phyloP scores from a whole-genome alignment of 1,140 invertebrate species.

The Mycetomoellerius zeteki region DNA sequence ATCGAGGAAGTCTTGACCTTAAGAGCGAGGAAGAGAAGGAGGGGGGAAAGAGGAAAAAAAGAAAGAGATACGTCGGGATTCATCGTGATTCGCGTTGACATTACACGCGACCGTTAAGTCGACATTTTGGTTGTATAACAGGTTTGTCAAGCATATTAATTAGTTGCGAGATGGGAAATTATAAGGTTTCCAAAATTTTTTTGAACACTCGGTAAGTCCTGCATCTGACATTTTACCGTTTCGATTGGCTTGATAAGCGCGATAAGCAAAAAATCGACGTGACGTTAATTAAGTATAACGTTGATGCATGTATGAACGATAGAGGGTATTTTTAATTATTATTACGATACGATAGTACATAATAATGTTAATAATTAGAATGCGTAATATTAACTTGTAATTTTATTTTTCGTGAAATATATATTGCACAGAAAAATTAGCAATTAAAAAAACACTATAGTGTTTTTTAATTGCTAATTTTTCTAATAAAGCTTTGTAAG shows the following conservation, averaged over 20 bases:
- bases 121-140: slow-evolving; percentile 16
- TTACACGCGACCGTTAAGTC: slow-evolving; percentile 8
- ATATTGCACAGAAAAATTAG: too few relatives aligned
- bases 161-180: slow-evolving; percentile 3
- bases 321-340: neutral
- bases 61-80: neutral
- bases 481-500: neutral
- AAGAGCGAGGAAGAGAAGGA: neutral
- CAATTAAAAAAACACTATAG: too few relatives aligned
- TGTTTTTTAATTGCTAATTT: neutral
- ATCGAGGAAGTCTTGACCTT: slow-evolving; percentile 34
- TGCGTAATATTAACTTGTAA: neutral
- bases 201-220: neutral
- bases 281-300: slow-evolving; percentile 7
- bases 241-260: neutral
- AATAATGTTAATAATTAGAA: neutral
- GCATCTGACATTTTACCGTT: neutral
- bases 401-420: neutral
- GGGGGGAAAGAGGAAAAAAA: neutral
- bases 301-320: neutral
- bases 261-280: neutral
- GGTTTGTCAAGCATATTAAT: slow-evolving; percentile 22
- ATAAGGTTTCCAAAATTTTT: neutral
- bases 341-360: neutral
- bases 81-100: slow-evolving; percentile 3